Conservation (phyloP, 2,113 vertebrate genomes). For the Antigone vipio region DNA sequence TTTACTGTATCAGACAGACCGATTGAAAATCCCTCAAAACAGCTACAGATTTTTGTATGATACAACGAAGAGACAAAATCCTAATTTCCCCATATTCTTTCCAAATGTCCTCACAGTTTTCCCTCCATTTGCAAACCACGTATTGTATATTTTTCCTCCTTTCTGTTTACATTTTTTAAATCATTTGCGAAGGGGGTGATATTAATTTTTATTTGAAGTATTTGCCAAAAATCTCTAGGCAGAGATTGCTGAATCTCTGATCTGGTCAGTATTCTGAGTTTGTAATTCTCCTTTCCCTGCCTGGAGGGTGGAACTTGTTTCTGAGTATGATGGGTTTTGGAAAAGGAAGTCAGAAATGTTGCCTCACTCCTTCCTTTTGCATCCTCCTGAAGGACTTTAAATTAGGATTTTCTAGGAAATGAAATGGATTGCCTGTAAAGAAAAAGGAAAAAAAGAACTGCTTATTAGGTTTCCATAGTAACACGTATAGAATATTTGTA, state of each 20-base stretch:
- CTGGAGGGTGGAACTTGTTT: neutral
- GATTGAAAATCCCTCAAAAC: neutral
- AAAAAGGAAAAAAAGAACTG: neutral
- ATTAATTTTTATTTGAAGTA: neutral
- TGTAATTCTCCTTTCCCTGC: neutral
- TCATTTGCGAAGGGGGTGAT: fast-evolving
- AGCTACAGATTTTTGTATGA: neutral
- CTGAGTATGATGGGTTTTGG: neutral
- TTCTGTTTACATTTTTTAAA: neutral
- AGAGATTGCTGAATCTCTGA: neutral
- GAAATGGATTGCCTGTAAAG: neutral
- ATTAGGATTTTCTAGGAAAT: neutral
- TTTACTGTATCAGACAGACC: neutral
- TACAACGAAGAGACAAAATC: neutral
- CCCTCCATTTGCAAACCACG: neutral
- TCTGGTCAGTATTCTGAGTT: neutral
- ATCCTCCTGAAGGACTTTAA: neutral
- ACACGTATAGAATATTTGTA: neutral
- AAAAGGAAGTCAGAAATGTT: neutral
- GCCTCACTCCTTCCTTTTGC: neutral
- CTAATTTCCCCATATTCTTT: neutral
- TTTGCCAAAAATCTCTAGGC: neutral
- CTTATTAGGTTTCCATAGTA: conserved; percentile 13
- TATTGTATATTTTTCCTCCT: neutral
- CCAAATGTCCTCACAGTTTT: neutral